A percentile compares a stretch with the other conserved stretches of the same genome.
Conservation (phyloP, 2,113 vertebrate species). For the Chelonoidis abingdonii region DNA sequence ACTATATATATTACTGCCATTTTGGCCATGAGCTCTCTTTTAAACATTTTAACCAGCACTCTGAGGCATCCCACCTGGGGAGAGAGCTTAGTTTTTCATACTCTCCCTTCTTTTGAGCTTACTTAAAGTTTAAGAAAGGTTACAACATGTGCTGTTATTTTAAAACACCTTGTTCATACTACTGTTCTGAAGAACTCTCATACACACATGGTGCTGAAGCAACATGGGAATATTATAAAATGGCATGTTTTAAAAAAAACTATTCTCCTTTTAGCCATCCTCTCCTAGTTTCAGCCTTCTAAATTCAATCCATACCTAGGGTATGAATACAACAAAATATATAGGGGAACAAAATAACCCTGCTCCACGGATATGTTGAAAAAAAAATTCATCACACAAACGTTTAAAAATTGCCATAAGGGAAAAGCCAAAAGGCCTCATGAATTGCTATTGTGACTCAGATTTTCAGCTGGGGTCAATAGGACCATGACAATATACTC, state of each 20-base stretch:
- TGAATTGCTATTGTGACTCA: background rate
- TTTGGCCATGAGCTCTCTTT: background rate
- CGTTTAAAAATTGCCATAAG: background rate
- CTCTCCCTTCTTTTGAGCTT: background rate
- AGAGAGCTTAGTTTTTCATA: background rate
- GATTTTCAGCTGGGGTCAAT: background rate
- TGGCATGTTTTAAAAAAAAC: background rate
- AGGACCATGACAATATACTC: background rate
- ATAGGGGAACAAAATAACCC: background rate
- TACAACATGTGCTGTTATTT: background rate
- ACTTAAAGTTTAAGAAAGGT: background rate
- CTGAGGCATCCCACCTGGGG: background rate
- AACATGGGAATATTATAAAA: background rate
- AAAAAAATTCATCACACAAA: background rate
- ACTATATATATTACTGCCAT: background rate
- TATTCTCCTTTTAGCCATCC: background rate
- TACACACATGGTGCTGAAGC: background rate
- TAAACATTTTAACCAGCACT: rapidly evolving
- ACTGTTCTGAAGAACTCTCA: background rate
- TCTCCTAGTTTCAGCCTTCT: background rate
- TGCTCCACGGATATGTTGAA: background rate
- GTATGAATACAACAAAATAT: background rate
- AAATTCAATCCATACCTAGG: background rate
- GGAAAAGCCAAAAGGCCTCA: background rate
- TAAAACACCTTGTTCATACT: background rate